A percentile compares a stretch with the other conserved stretches of the same genome.
phyloP scores from a whole-genome alignment of 2,797 vertebrate species.

The Vultur gryphus region DNA sequence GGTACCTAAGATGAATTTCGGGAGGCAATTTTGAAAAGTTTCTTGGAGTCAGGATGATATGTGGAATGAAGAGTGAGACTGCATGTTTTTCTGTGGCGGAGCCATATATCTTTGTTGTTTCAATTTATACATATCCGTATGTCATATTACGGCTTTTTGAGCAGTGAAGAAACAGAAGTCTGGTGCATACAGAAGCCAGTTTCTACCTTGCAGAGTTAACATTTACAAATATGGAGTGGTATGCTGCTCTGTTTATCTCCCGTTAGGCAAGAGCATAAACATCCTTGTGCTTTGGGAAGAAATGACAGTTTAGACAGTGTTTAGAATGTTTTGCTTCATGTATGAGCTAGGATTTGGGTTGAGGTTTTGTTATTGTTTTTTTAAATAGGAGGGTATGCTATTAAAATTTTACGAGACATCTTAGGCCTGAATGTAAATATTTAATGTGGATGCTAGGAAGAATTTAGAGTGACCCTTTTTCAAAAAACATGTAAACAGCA shows the following conservation, averaged over 20 bases:
- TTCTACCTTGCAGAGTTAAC: conserved; percentile 36
- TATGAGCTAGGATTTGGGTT: not conserved
- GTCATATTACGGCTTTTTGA: not conserved
- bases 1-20: conserved; percentile 5
- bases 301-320: not conserved
- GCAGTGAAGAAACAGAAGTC: not conserved
- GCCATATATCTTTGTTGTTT: not conserved
- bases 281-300: conserved; percentile 63
- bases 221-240: conserved; percentile 91
- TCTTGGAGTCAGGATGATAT: not conserved
- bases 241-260: conserved; percentile 73
- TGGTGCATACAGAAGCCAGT: not conserved
- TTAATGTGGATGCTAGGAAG: not conserved
- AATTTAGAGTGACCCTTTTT: not conserved
- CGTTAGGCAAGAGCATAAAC: conserved; percentile 74
- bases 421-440: conserved; percentile 5
- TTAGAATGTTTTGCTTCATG: not conserved
- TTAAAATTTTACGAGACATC: not conserved
- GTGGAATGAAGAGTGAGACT: not conserved
- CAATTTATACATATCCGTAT: not conserved
- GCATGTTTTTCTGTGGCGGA: not conserved
- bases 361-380: not conserved
- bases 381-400: not conserved
- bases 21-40: not conserved
- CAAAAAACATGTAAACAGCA: not conserved